phyloP scores from a whole-genome alignment of 1,140 invertebrate genomes.

The Lepidurus apus region DNA sequence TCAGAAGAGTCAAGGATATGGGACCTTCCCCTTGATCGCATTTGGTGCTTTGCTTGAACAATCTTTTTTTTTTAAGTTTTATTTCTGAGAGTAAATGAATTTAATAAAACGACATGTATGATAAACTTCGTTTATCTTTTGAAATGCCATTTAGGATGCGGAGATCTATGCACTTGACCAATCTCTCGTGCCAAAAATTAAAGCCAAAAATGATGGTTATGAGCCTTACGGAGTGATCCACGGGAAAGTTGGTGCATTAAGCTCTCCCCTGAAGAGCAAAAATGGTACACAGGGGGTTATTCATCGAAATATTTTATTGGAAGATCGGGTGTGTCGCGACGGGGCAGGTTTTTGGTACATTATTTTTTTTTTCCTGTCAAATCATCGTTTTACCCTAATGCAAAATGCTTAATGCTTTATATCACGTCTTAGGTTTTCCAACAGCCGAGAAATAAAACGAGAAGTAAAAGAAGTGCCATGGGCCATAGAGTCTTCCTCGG shows the following conservation, averaged over 20 bases:
- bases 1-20: too few relatives aligned
- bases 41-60: too few relatives aligned
- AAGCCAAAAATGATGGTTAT: background rate
- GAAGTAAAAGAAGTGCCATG: background rate
- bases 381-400: background rate
- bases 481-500: background rate
- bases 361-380: background rate
- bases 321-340: background rate
- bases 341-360: background rate
- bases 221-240: background rate
- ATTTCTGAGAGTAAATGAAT: too few relatives aligned
- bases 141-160: background rate
- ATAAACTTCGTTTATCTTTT: background rate
- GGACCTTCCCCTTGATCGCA: too few relatives aligned
- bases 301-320: background rate
- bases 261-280: background rate
- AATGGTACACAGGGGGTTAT: background rate
- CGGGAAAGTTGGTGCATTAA: background rate
- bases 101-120: background rate
- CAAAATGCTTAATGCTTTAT: too few relatives aligned
- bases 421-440: background rate
- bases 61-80: too few relatives aligned
- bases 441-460: background rate
- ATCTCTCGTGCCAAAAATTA: background rate
- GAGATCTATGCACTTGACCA: background rate